phyloP scores from a whole-genome alignment of 2,113 vertebrate species.

The Tragelaphus buxtoni region DNA sequence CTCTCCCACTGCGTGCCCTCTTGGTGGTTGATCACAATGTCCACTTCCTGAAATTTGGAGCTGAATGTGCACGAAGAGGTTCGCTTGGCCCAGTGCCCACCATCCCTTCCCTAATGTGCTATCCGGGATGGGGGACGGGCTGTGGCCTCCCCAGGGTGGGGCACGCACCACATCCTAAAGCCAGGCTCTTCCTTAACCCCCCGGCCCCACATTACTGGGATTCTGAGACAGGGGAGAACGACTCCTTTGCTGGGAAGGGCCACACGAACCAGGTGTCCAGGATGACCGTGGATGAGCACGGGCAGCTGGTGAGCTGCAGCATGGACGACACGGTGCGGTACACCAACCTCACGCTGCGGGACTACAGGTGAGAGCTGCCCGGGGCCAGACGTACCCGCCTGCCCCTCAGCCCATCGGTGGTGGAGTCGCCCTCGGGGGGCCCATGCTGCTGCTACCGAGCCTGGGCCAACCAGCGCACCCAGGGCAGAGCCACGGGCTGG shows the following conservation, averaged over 20 bases:
- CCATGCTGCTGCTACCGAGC: background rate
- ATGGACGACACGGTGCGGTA: constrained; percentile 98
- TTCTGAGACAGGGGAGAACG: constrained; percentile 91
- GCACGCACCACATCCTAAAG: rapidly evolving
- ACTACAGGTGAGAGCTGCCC: constrained; percentile 87
- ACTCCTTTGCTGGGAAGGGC: constrained; percentile 90
- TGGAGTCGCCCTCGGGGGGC: background rate
- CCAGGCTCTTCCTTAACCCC: constrained; percentile 79
- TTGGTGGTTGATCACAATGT: too few relatives aligned
- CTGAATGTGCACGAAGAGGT: rapidly evolving
- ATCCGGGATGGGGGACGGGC: rapidly evolving
- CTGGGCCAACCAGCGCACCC: rapidly evolving
- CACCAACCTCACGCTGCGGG: constrained; percentile 84
- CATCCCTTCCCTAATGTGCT: rapidly evolving
- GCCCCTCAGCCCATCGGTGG: rapidly evolving
- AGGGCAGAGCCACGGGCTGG: background rate
- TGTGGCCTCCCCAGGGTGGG: rapidly evolving
- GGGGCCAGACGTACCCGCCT: rapidly evolving
- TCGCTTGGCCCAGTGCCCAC: rapidly evolving
- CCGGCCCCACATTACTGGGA: constrained; percentile 92
- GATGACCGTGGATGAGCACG: constrained; percentile 84
- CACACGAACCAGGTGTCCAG: constrained; percentile 94
- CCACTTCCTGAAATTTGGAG: background rate
- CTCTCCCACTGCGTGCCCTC: rapidly evolving
- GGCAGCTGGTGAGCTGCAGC: constrained; percentile 91